Evolutionary conservation across 1,140 invertebrate genomes (phyloP).

Genomic region (Cydia amplana): DNA sequence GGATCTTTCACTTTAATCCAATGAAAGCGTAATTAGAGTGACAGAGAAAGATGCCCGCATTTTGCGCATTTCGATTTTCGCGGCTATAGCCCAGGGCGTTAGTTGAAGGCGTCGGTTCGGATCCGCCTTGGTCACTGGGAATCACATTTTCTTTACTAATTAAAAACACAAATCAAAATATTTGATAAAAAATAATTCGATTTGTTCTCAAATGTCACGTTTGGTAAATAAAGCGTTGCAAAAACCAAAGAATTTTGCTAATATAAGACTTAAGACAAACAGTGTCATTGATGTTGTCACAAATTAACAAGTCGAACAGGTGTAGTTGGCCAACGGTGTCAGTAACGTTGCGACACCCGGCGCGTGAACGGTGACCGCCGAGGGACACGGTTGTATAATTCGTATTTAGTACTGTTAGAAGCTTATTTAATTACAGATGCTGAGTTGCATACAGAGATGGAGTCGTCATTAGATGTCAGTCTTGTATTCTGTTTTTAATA

Average conservation of each 20-base stretch:
- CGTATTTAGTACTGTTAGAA: not conserved
- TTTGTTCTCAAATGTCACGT: too few species aligned
- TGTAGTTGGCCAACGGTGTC: slow-evolving; percentile 44
- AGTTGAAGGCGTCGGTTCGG: too few species aligned
- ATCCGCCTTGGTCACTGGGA: too few species aligned
- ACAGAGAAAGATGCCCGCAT: too few species aligned
- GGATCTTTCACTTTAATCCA: too few species aligned
- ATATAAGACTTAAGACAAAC: slow-evolving; percentile 6
- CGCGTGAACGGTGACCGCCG: slow-evolving; percentile 44
- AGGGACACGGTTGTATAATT: slow-evolving; percentile 60
- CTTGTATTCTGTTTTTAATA: not conserved
- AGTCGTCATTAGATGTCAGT: not conserved
- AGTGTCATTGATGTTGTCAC: slow-evolving; percentile 36
- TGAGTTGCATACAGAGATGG: not conserved
- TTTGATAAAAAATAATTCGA: too few species aligned
- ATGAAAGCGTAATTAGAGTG: too few species aligned
- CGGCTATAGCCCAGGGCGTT: too few species aligned
- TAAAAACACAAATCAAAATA: too few species aligned
- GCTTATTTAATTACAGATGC: slow-evolving; percentile 2
- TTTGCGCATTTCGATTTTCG: too few species aligned
- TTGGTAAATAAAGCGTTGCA: not conserved
- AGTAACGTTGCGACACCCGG: slow-evolving; percentile 50
- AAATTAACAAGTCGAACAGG: slow-evolving; percentile 43
- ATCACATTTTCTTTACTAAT: too few species aligned
- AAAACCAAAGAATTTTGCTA: not conserved